Conservation (phyloP, 2,888 invertebrate genomes). For the Eupithecia pulchellata region DNA sequence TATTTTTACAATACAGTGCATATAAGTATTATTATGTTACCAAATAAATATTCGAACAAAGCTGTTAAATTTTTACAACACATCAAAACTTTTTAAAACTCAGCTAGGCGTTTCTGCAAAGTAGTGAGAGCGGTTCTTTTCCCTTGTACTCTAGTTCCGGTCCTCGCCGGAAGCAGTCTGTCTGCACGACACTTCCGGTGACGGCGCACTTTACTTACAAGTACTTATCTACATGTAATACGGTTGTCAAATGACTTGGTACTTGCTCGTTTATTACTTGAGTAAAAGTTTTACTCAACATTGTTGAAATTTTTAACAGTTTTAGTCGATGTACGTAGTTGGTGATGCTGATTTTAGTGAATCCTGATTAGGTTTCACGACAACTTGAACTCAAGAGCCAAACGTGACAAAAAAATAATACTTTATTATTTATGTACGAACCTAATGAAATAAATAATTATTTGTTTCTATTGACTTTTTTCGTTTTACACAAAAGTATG, state of each 20-base stretch:
- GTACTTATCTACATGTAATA: not conserved
- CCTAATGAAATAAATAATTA: no score
- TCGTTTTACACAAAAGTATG: no score
- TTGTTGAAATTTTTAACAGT: not conserved
- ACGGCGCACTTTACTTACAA: not conserved
- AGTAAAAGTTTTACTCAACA: not conserved
- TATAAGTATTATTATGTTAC: no score
- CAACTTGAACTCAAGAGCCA: no score
- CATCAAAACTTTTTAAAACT: not conserved
- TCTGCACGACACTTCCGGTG: constrained; percentile 12
- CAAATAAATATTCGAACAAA: not conserved
- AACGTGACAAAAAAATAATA: no score
- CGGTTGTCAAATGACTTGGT: not conserved
- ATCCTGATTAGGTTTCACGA: no score
- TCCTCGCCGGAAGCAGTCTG: constrained; percentile 1
- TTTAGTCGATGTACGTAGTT: no score
- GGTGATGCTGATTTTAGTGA: no score
- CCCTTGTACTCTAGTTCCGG: not conserved
- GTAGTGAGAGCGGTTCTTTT: not conserved
- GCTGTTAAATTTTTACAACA: not conserved
- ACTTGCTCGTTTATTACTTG: not conserved
- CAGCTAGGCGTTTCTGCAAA: not conserved
- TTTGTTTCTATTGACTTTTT: no score
- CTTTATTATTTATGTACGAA: no score
- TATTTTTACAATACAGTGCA: no score